Percentiles rank a stretch among this genome's conserved stretches.
Evolutionary conservation across 2,797 vertebrate genomes (phyloP).

Genomic region (Sciaenops ocellatus): DNA sequence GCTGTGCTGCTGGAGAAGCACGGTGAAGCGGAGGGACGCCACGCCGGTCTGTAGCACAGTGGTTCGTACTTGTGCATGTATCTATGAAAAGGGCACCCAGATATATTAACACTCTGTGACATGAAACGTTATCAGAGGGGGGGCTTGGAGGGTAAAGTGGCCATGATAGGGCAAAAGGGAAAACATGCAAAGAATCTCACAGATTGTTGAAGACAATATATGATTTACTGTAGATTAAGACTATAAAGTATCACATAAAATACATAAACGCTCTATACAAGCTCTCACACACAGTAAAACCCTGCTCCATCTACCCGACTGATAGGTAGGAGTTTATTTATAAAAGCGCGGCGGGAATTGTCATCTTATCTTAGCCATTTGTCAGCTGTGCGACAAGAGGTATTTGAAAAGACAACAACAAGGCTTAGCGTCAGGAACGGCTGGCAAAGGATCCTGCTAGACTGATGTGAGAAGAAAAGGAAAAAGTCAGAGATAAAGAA

Average conservation of each 20-base stretch:
- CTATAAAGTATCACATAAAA: background rate
- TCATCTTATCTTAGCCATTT: slow-evolving; percentile 87
- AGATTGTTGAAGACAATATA: background rate
- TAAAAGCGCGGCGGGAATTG: slow-evolving; percentile 84
- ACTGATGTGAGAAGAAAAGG: slow-evolving; percentile 50
- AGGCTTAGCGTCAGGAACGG: slow-evolving; percentile 81
- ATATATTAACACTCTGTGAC: slow-evolving; percentile 80
- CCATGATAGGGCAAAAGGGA: slow-evolving; percentile 45
- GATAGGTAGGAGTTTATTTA: slow-evolving; percentile 85
- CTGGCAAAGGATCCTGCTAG: slow-evolving; percentile 62
- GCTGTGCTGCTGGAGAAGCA: slow-evolving; percentile 58
- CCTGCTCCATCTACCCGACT: slow-evolving; percentile 50
- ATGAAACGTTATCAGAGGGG: slow-evolving; percentile 68
- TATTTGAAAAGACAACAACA: slow-evolving; percentile 87
- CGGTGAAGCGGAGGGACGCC: slow-evolving; percentile 59
- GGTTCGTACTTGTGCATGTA: slow-evolving; percentile 60
- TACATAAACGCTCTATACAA: background rate
- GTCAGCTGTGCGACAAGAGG: slow-evolving; percentile 83
- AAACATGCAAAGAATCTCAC: slow-evolving; percentile 14
- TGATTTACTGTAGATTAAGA: slow-evolving; percentile 13
- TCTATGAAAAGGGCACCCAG: slow-evolving; percentile 82
- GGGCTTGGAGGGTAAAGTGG: slow-evolving; percentile 45
- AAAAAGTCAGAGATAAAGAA: slow-evolving; percentile 6
- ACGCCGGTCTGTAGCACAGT: slow-evolving; percentile 30
- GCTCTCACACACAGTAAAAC: slow-evolving; percentile 37